A percentile compares a stretch with the other conserved stretches of the same genome.
Conservation (phyloP, 2,113 vertebrate species). For the Pterocles orientalis region DNA sequence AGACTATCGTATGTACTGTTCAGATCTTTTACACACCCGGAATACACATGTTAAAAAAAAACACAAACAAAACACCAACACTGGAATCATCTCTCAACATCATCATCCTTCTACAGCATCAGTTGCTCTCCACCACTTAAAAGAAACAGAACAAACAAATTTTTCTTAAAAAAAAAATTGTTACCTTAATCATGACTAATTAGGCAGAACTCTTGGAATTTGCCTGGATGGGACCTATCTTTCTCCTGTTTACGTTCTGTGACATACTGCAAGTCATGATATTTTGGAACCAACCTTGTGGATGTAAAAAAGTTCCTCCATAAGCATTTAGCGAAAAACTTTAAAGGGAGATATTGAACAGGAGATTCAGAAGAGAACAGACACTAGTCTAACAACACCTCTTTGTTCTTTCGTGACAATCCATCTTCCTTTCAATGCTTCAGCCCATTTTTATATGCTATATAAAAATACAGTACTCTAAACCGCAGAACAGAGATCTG, state of each 20-base stretch:
- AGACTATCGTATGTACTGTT: background rate
- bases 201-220: background rate
- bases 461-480: background rate
- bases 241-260: background rate
- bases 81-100: background rate
- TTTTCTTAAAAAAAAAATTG: background rate
- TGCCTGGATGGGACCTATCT: background rate
- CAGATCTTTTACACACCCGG: background rate
- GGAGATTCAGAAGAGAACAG: background rate
- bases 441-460: background rate
- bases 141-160: background rate
- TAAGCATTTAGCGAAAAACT: background rate
- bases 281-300: background rate
- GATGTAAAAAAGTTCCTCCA: background rate
- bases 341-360: background rate
- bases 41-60: rapidly evolving
- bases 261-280: background rate
- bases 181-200: background rate
- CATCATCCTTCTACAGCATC: background rate
- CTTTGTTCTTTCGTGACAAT: slow-evolving; percentile 18
- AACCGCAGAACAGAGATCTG: background rate
- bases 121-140: background rate
- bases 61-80: no score
- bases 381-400: background rate
- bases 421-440: background rate